Conservation (phyloP, 2,888 invertebrate species). For the Polyommatus icarus region DNA sequence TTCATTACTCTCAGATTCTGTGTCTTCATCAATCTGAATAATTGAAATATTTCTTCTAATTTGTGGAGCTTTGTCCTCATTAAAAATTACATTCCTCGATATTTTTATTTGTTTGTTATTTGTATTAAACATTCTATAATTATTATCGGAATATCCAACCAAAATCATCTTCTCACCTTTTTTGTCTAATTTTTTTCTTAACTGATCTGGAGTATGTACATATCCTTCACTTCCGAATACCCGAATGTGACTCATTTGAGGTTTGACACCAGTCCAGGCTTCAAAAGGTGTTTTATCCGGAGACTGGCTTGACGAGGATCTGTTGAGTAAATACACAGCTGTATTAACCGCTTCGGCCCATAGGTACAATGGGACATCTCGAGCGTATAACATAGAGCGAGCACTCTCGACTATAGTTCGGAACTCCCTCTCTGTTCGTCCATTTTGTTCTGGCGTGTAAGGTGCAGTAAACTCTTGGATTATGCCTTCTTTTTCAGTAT, state of each 20-base stretch:
- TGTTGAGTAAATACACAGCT: slow-evolving; percentile 48
- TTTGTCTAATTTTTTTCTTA: slow-evolving; percentile 43
- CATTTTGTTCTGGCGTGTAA: slow-evolving; percentile 7
- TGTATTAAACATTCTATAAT: slow-evolving; percentile 1
- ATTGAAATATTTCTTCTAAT: too few species aligned
- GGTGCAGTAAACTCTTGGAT: not conserved
- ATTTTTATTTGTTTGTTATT: too few species aligned
- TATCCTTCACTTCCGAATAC: slow-evolving; percentile 41
- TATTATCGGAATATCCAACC: slow-evolving; percentile 28
- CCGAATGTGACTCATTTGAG: slow-evolving; percentile 32
- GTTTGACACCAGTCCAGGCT: slow-evolving; percentile 41
- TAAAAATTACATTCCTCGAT: too few species aligned
- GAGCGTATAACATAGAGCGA: slow-evolving; percentile 44
- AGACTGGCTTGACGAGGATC: slow-evolving; percentile 43
- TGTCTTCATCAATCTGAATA: too few species aligned
- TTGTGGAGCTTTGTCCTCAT: too few species aligned
- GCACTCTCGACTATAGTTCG: slow-evolving; percentile 18
- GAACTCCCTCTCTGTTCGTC: slow-evolving; percentile 18
- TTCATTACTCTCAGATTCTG: too few species aligned
- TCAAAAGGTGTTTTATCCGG: slow-evolving; percentile 42
- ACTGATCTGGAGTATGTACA: slow-evolving; percentile 48
- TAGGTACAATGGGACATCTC: slow-evolving; percentile 36
- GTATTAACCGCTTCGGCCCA: slow-evolving; percentile 50
- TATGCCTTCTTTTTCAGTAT: not conserved
- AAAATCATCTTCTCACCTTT: slow-evolving; percentile 44